Conservation (phyloP, 2,888 invertebrate genomes). For the Erebia aethiops region DNA sequence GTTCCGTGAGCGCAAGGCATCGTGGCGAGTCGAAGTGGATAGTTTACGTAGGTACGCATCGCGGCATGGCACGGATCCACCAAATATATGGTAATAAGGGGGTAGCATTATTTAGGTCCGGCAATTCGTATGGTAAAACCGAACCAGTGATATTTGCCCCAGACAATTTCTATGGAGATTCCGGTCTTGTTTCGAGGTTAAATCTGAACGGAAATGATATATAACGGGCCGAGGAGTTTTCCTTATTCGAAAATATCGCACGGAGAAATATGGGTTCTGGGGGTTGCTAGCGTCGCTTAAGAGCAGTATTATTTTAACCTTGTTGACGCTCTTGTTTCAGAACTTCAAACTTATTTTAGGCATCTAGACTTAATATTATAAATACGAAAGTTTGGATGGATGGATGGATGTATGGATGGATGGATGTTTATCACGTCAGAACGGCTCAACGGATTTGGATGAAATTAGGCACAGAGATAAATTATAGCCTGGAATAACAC, state of each 20-base stretch:
- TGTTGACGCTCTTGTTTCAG: too few species aligned
- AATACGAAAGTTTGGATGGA: too few species aligned
- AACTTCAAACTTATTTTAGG: too few species aligned
- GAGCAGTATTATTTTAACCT: too few species aligned
- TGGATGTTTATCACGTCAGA: too few species aligned
- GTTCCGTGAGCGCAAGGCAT: constrained; percentile 55
- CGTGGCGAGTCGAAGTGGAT: constrained; percentile 6
- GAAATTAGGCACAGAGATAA: too few species aligned
- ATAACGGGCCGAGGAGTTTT: constrained; percentile 59
- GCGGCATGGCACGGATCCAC: constrained; percentile 62
- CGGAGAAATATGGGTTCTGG: constrained; percentile 42
- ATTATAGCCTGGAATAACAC: too few species aligned
- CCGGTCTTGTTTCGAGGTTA: constrained; percentile 74
- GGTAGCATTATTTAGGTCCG: constrained; percentile 74
- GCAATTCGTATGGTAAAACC: constrained; percentile 80
- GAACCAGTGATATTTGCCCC: constrained; percentile 76
- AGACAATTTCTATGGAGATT: constrained; percentile 81
- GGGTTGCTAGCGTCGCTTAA: too few species aligned
- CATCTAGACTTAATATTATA: too few species aligned
- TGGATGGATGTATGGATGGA: too few species aligned
- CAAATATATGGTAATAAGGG: constrained; percentile 74
- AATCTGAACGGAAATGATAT: constrained; percentile 78
- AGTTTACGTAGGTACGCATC: constrained; percentile 51
- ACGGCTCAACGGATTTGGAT: too few species aligned
- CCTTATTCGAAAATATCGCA: constrained; percentile 61